Evolutionary conservation across 2,797 vertebrate genomes (phyloP), one percentile per base, ranked within the genome.

Genomic region (Epinephelus awoara): DNA sequence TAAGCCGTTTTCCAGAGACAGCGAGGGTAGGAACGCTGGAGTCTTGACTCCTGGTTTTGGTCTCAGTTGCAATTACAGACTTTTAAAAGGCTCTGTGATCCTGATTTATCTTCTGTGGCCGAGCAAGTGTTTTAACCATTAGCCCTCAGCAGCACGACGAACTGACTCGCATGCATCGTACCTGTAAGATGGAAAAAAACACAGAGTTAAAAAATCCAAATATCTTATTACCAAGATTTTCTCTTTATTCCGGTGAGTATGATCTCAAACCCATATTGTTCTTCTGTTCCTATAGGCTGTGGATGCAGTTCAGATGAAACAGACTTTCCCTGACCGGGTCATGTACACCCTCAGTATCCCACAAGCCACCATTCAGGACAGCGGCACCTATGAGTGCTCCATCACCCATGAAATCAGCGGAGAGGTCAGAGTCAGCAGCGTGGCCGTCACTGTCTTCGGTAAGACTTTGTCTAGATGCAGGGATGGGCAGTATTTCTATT

Each of bases 301-400:
- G 56, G 84, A 80, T 21, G 94, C 92, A 12, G 56, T 88, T 63
- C 89, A 84, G 86, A 83, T 34, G 21, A 95, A 90, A 57, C 42
- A 93, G 69, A 66, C 54, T 8, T 71, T 93, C 17, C 76, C 81
- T 2, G 92, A 94, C 76, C 74, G 25, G 64, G 86, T 97, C 91
- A 79, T 95, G 80, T 97, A 98, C 90, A 97, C 94, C 3, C 89
- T 99, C 85, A 95, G 82, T 4, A 92, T 99, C 90, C 94, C 93
- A 2, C 87, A 94, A 72, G 97, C 97, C 72, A 93, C 96, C 0
- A 82, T 95, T 80, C 94, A 96, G 83, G 98, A 99, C 92, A 95
- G 95, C 0, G 98, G 98, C 38, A 92, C 91, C 49, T 99, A 99
- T 4, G 96, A 98, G 81, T 99, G 98, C 84, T 95, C 95, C 9